phyloP scores from a whole-genome alignment of 2,113 vertebrate species.

The Colaptes auratus region DNA sequence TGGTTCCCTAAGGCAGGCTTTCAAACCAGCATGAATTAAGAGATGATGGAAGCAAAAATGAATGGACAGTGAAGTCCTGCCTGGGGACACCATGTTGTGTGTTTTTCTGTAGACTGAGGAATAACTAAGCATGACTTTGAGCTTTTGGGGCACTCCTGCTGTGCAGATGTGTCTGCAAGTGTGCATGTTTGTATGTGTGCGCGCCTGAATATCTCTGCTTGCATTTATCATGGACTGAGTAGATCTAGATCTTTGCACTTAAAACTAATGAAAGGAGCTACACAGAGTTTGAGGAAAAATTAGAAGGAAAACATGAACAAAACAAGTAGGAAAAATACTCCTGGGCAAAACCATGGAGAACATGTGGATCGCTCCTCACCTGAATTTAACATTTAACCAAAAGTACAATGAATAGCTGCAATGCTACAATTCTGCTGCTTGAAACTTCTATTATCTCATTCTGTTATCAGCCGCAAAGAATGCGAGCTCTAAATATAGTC shows the following conservation, averaged over 20 bases:
- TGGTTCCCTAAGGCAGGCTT: background rate
- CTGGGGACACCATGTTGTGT: background rate
- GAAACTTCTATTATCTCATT: constrained; percentile 57
- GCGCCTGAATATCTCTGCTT: background rate
- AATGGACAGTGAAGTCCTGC: background rate
- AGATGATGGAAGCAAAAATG: constrained; percentile 3
- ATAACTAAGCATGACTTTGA: background rate
- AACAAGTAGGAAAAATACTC: background rate
- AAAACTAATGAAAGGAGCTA: background rate
- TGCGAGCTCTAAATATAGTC: constrained; percentile 65
- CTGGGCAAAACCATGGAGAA: background rate
- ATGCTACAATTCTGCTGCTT: constrained; percentile 23
- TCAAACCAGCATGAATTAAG: background rate
- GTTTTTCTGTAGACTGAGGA: background rate
- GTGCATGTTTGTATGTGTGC: accelerated
- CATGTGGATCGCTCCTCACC: background rate
- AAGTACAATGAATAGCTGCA: background rate
- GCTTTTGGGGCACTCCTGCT: background rate
- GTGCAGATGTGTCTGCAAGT: background rate
- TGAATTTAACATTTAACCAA: background rate
- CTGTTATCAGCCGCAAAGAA: constrained; percentile 58
- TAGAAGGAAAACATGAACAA: background rate
- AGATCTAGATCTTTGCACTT: background rate
- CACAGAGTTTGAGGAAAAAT: background rate
- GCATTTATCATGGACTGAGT: background rate